Evolutionary conservation across 2,113 vertebrate genomes (phyloP).

Genomic region (Galemys pyrenaicus): DNA sequence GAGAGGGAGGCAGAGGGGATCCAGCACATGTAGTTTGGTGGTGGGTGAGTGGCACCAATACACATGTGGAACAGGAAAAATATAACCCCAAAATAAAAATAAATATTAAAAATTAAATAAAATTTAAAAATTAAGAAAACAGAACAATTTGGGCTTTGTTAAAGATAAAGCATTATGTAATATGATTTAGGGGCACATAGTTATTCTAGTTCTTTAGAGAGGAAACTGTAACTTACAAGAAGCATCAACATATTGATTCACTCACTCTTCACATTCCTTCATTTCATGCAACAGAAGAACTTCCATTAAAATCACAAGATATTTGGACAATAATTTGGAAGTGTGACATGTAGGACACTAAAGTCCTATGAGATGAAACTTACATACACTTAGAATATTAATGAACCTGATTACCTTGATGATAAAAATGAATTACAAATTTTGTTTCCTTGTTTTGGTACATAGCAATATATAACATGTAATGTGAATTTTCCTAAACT

Average conservation of each 20-base stretch:
- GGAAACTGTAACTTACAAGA: not conserved
- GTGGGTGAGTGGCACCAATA: too few relatives aligned
- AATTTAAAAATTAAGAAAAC: not conserved
- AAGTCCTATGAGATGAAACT: not conserved
- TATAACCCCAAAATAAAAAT: too few relatives aligned
- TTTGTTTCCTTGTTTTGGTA: not conserved
- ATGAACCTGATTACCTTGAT: not conserved
- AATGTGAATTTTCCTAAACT: conserved; percentile 1
- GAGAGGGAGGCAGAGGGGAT: too few relatives aligned
- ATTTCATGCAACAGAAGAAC: not conserved
- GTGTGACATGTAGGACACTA: not conserved
- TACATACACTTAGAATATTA: not conserved
- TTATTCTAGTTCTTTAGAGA: not conserved
- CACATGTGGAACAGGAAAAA: too few relatives aligned
- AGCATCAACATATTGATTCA: not conserved
- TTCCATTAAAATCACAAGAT: not conserved
- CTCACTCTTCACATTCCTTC: not conserved
- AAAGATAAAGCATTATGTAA: not conserved
- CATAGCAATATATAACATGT: not conserved
- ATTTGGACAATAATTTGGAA: not conserved
- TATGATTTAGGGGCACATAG: not conserved
- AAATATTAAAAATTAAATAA: too few relatives aligned
- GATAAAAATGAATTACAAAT: not conserved
- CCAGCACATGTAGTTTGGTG: too few relatives aligned
- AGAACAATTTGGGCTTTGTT: not conserved